phyloP scores from a whole-genome alignment of 2,797 vertebrate genomes.

The Sparidentex hasta region DNA sequence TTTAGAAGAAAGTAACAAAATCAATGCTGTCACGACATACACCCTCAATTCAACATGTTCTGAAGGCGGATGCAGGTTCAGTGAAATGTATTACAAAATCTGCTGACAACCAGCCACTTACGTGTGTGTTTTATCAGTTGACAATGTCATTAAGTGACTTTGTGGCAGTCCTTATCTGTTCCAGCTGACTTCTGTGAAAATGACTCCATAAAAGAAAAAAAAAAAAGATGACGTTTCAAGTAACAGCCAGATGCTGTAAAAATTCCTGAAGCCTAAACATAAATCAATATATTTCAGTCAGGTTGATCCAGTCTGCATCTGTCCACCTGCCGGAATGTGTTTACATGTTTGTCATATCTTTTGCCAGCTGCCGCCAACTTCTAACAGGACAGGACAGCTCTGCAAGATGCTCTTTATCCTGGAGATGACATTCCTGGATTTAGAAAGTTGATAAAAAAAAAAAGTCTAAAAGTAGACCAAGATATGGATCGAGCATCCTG shows the following conservation, averaged over 20 bases:
- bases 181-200: neutral
- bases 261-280: neutral
- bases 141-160: neutral
- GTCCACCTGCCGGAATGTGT: neutral
- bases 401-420: neutral
- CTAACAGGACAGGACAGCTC: neutral
- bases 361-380: neutral
- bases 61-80: neutral
- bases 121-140: neutral
- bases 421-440: neutral
- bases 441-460: slow-evolving; percentile 16
- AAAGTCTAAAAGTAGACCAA: neutral
- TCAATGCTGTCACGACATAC: neutral
- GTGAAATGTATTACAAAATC: neutral
- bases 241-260: neutral
- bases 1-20: neutral
- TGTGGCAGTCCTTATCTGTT: neutral
- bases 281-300: neutral
- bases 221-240: neutral
- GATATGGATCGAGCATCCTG: neutral
- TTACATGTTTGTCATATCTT: neutral
- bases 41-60: neutral
- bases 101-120: neutral
- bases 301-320: no score
- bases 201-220: neutral